phyloP scores from a whole-genome alignment of 2,113 vertebrate species.

The Odontesthes bonariensis region DNA sequence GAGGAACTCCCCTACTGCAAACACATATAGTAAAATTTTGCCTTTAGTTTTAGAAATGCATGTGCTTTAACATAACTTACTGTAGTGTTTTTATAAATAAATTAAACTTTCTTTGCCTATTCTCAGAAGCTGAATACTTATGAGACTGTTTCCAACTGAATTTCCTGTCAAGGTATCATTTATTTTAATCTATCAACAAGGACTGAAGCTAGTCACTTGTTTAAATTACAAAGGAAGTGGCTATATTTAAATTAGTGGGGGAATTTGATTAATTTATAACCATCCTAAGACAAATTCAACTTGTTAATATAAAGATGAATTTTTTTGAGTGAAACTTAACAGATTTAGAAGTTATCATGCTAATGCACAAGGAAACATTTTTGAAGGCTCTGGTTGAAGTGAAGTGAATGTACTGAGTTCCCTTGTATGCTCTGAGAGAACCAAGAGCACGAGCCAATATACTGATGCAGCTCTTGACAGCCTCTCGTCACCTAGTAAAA shows the following conservation, averaged over 20 bases:
- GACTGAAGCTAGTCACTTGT: too few species aligned
- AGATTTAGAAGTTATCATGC: not conserved
- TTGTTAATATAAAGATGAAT: not conserved
- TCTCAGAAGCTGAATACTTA: too few species aligned
- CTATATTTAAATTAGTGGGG: not conserved
- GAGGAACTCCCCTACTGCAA: not conserved
- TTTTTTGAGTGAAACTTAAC: not conserved
- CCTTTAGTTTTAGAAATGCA: too few species aligned
- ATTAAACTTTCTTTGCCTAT: too few species aligned
- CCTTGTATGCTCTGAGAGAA: not conserved
- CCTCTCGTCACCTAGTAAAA: constrained; percentile 5
- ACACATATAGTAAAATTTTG: too few species aligned
- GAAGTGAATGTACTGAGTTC: not conserved
- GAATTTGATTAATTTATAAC: not conserved
- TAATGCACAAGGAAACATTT: not conserved
- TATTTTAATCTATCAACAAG: too few species aligned
- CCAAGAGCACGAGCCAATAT: not conserved
- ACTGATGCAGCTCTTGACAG: not conserved
- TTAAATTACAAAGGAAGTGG: not conserved
- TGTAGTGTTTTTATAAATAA: too few species aligned
- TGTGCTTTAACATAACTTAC: too few species aligned
- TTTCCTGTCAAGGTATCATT: too few species aligned
- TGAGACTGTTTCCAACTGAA: too few species aligned
- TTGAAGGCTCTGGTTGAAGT: not conserved
- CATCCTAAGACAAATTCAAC: not conserved